These are phyloP conservation scores for Capitella teleta DNA, from an alignment of 1,140 invertebrate genomes.

Conservation along the genomic window DNA sequence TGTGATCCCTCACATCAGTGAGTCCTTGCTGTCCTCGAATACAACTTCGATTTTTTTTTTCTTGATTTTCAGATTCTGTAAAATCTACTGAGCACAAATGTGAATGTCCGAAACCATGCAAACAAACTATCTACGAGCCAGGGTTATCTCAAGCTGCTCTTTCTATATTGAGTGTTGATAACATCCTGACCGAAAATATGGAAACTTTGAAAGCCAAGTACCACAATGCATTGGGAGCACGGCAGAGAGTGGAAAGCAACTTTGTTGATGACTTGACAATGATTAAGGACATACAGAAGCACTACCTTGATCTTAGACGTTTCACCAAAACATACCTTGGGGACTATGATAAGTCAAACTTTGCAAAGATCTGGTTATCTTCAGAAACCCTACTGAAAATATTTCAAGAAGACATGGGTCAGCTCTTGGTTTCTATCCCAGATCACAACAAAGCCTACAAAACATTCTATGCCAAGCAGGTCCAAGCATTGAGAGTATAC, in stretches of 20 bases:
- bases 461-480: too few relatives aligned
- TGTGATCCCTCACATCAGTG: neutral
- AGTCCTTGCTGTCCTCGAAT: neutral
- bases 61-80: too few relatives aligned
- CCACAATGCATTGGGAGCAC: neutral
- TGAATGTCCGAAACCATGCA: neutral
- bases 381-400: neutral
- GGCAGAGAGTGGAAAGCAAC: neutral
- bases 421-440: neutral
- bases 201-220: neutral
- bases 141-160: neutral
- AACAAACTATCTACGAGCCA: neutral
- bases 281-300: neutral
- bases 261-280: neutral
- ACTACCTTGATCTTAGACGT: neutral
- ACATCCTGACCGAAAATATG: neutral
- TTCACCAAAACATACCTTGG: conserved; percentile 5
- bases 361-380: neutral
- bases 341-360: conserved; percentile 3
- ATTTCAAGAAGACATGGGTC: neutral
- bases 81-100: neutral
- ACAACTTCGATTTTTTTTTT: too few relatives aligned
- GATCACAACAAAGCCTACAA: too few relatives aligned
- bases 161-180: neutral
- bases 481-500: too few relatives aligned